Conservation (phyloP, 2,888 invertebrate species). For the Eulithis testata region DNA sequence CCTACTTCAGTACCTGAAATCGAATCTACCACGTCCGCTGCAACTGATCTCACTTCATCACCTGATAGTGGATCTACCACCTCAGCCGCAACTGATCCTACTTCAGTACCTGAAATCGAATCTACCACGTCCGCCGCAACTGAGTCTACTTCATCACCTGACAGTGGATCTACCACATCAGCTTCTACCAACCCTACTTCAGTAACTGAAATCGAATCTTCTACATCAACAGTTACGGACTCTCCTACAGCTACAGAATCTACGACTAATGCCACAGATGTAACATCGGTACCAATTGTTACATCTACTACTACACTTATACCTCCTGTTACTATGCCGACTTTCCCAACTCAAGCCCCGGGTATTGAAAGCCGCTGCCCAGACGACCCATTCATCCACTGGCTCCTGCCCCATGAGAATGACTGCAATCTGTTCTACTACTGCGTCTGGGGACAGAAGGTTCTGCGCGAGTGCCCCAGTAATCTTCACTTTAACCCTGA, state of each 20-base stretch:
- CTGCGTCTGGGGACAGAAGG: slow-evolving; percentile 65
- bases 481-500: slow-evolving; percentile 61
- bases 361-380: slow-evolving; percentile 66
- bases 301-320: not conserved
- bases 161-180: not conserved
- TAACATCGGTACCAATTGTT: not conserved
- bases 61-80: too few species aligned
- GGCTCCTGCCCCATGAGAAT: slow-evolving; percentile 63
- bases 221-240: not conserved
- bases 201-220: not conserved
- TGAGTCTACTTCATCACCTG: not conserved
- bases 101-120: not conserved
- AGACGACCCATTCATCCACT: slow-evolving; percentile 59
- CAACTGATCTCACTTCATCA: too few species aligned
- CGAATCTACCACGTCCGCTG: not conserved
- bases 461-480: slow-evolving; percentile 52
- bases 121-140: not conserved
- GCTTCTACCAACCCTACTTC: not conserved
- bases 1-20: not conserved
- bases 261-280: not conserved
- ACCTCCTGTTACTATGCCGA: slow-evolving; percentile 7
- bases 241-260: not conserved
- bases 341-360: slow-evolving; percentile 3
- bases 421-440: slow-evolving; percentile 68
- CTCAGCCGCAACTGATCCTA: not conserved